Evolutionary conservation across 1,140 invertebrate species (phyloP), one percentile per base, ranked within the genome.

Genomic region (Zaprionus capensis): DNA sequence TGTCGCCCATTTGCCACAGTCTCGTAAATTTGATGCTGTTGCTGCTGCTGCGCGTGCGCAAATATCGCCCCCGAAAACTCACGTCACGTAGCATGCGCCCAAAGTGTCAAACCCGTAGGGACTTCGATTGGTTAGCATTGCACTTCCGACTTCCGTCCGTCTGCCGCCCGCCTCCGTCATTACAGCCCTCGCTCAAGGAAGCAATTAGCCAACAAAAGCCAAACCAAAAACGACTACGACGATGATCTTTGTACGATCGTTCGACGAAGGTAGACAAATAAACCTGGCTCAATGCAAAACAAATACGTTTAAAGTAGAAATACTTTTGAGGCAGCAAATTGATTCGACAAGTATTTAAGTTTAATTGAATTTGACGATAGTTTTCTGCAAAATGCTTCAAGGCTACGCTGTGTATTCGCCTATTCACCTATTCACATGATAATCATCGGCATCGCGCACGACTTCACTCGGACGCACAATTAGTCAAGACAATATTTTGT

Each of bases 281-380:
- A 90, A 85, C 85, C 86, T 70, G 71, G 63, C 79, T 85, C 85
- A 90, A 90, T 90, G 85, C 86, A 90, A 90, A 90, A 71, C 82
- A 90, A 90, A 90, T 82, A 90, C 49, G 57, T 65, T 74, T 68
- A 51, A 63, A 67, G 22, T 67, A 74, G 68, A 61, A 74, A 70
- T 69, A 34, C 34, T 62, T 36, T 63, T 75, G 58, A 61, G 68
- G 59, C 76, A 34, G 11, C 6, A 88, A 90, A 90, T 90, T 90
- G 86, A 78, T 90, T 82, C 85, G 81, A 80, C 79, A 82, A 82
- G 85, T 85, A 82, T 90, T 90, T 90, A 90, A 90, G 75, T 90
- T 90, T 90, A 90, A 90, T 90, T 90, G 85, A 90, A 90, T 91
- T 90, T 81, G 81, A 84, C 81, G 84, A 79, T 84, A 81, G 82